Percentiles rank a stretch among this genome's conserved stretches.
Conservation (phyloP, 1,140 invertebrate genomes). For the Odontomachus brunneus region DNA sequence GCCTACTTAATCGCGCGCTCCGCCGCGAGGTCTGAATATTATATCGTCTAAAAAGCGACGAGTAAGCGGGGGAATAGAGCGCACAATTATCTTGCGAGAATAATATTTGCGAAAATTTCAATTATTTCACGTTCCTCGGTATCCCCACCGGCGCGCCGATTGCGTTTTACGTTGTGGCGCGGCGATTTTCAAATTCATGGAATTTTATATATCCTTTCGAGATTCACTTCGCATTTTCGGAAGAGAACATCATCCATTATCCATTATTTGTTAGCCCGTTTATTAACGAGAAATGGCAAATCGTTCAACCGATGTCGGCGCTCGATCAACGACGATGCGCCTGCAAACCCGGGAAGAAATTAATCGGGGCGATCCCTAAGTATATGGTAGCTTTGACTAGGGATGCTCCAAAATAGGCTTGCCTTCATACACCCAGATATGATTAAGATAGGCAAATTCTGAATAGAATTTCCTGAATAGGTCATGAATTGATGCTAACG, state of each 20-base stretch:
- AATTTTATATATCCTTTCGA: not conserved
- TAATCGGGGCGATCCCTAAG: no score
- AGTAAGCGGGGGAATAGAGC: constrained; percentile 30
- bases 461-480: no score
- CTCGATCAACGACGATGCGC: not conserved
- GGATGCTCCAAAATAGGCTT: no score
- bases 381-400: no score
- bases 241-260: not conserved
- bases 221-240: constrained; percentile 12
- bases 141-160: not conserved
- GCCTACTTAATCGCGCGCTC: constrained; percentile 38
- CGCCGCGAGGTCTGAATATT: constrained; percentile 5
- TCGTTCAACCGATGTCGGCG: not conserved
- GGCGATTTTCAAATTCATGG: not conserved
- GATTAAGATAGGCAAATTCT: no score
- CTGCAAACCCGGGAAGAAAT: no score
- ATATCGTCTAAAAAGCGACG: constrained; percentile 7
- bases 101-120: constrained; percentile 39
- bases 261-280: not conserved
- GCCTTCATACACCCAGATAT: no score
- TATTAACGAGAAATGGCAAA: constrained; percentile 9
- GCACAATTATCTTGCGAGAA: constrained; percentile 11
- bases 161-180: not conserved
- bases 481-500: no score
- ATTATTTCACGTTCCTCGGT: constrained; percentile 1